phyloP scores from a whole-genome alignment of 2,797 vertebrate species.

The Ceryle rudis region DNA sequence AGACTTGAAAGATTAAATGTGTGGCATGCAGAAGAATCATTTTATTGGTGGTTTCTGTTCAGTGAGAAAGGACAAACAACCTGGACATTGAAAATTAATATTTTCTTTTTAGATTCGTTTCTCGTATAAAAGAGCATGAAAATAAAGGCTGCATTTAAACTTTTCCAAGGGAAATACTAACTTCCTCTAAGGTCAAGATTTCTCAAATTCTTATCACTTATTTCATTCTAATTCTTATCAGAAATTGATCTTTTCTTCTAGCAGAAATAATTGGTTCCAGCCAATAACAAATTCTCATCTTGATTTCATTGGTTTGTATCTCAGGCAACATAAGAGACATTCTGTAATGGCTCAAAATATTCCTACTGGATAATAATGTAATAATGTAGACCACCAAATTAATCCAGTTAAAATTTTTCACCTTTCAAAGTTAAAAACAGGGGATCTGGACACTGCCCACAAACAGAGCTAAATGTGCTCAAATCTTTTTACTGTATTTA shows the following conservation, averaged over 20 bases:
- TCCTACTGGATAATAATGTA: neutral
- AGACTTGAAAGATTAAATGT: neutral
- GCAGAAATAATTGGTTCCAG: slow-evolving; percentile 23
- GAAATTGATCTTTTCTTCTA: slow-evolving; percentile 15
- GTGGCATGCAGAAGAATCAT: neutral
- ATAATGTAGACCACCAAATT: neutral
- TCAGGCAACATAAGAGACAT: neutral
- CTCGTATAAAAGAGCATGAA: neutral
- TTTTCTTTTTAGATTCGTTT: neutral
- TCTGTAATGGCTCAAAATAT: slow-evolving; percentile 2
- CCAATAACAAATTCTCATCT: neutral
- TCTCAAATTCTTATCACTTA: neutral
- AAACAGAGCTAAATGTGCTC: neutral
- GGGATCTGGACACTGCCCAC: neutral
- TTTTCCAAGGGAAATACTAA: neutral
- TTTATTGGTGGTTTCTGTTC: neutral
- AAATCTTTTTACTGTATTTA: neutral
- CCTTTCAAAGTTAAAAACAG: neutral
- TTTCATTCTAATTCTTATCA: slow-evolving; percentile 4
- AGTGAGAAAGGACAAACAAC: neutral
- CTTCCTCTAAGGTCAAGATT: neutral
- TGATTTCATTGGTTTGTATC: neutral
- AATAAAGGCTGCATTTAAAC: neutral
- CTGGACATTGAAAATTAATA: neutral
- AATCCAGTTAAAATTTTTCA: slow-evolving; percentile 21